phyloP scores from a whole-genome alignment of 2,888 invertebrate species.

The Cybosia mesomella region DNA sequence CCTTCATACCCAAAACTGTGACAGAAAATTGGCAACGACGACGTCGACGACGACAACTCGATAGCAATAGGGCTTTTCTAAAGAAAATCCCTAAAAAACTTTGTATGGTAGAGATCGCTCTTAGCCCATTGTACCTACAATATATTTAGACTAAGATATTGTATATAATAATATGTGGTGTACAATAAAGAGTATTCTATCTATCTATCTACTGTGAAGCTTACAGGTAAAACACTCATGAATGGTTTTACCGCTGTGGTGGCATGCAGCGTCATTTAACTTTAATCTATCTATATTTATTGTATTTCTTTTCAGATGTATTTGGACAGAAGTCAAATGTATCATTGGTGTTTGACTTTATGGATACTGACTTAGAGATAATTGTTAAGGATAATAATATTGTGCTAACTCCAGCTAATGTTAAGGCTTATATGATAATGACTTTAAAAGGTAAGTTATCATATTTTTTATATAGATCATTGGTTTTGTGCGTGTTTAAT shows the following conservation, averaged over 20 bases:
- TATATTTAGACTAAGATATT: too few species aligned
- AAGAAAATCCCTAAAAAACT: too few species aligned
- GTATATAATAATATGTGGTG: too few species aligned
- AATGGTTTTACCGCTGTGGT: not conserved
- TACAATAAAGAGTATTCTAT: too few species aligned
- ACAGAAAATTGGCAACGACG: too few species aligned
- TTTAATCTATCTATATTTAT: not conserved
- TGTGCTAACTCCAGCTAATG: conserved; percentile 95
- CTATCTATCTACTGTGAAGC: too few species aligned
- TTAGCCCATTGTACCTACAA: too few species aligned
- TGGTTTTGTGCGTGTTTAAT: not conserved
- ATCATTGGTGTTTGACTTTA: conserved; percentile 99
- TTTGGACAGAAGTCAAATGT: conserved; percentile 99
- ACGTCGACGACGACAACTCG: too few species aligned
- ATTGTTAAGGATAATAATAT: conserved; percentile 95
- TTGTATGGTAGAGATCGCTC: too few species aligned
- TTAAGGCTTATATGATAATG: conserved; percentile 98
- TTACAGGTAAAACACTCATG: too few species aligned
- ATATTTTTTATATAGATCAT: not conserved
- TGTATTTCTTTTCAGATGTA: conserved; percentile 90
- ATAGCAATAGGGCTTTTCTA: too few species aligned
- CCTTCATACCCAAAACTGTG: too few species aligned
- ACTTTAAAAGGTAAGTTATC: conserved; percentile 90
- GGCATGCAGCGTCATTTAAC: not conserved
- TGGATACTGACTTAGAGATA: conserved; percentile 99